Evolutionary conservation across 2,888 invertebrate genomes (phyloP).

Genomic region (Dascillus cervinus): DNA sequence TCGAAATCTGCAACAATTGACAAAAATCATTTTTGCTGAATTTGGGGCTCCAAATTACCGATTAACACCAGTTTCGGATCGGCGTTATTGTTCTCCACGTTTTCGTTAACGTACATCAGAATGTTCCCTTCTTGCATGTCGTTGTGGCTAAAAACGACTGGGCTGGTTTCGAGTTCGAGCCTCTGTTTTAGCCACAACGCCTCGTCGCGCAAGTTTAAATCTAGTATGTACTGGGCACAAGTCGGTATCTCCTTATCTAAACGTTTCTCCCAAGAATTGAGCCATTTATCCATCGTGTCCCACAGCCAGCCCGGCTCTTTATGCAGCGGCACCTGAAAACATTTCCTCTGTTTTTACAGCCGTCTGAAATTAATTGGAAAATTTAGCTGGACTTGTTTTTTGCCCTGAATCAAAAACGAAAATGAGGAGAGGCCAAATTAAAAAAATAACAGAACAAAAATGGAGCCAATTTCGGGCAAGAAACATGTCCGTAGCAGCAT

Average conservation of each 20-base stretch:
- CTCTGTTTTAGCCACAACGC: slow-evolving; percentile 61
- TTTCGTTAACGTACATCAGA: slow-evolving; percentile 45
- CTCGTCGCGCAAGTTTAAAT: slow-evolving; percentile 56
- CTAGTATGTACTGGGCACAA: slow-evolving; percentile 20
- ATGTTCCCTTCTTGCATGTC: slow-evolving; percentile 88
- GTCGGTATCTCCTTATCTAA: slow-evolving; percentile 38
- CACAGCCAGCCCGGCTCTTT: slow-evolving; percentile 95
- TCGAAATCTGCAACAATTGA: slow-evolving; percentile 66
- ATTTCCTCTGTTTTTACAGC: too few relatives aligned
- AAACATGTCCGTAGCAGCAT: slow-evolving; percentile 20
- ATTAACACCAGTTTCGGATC: slow-evolving; percentile 36
- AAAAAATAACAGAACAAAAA: neutral
- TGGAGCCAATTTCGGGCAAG: slow-evolving; percentile 9
- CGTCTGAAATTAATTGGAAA: too few relatives aligned
- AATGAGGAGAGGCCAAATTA: too few relatives aligned
- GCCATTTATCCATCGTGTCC: slow-evolving; percentile 80
- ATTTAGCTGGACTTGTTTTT: too few relatives aligned
- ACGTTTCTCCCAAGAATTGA: slow-evolving; percentile 50
- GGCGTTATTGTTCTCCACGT: slow-evolving; percentile 24
- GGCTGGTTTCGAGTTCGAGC: slow-evolving; percentile 54
- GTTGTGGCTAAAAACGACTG: slow-evolving; percentile 91
- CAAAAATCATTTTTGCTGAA: too few relatives aligned
- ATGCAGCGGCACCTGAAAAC: slow-evolving; percentile 72
- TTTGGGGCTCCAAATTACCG: too few relatives aligned
- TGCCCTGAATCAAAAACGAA: too few relatives aligned